Evolutionary conservation across 2,888 invertebrate species (phyloP).

Genomic region (Leucania comma): DNA sequence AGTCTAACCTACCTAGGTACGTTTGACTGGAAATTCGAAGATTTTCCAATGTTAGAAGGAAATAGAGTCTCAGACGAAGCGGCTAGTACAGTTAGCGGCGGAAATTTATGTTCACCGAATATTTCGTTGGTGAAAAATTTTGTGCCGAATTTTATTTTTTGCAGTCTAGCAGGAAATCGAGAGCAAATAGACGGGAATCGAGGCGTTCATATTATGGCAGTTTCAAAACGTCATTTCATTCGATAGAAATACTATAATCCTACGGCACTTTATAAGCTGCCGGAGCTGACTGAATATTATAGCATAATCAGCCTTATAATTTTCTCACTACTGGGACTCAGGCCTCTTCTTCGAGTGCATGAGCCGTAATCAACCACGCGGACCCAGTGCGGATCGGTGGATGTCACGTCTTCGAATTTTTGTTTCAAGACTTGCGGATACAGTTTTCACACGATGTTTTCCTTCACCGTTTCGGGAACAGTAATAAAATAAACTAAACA

Average conservation of each 20-base stretch:
- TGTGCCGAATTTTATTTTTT: conserved; percentile 17
- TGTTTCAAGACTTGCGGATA: too few species aligned
- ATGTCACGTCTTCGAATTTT: too few species aligned
- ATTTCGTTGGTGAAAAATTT: conserved; percentile 31
- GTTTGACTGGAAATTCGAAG: conserved; percentile 54
- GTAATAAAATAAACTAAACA: too few species aligned
- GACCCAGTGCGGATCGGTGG: too few species aligned
- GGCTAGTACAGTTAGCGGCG: conserved; percentile 51
- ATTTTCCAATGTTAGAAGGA: conserved; percentile 58
- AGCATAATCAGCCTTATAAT: not conserved
- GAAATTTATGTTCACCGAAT: conserved; percentile 46
- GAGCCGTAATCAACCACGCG: too few species aligned
- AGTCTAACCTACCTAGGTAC: conserved; percentile 39
- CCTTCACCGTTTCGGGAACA: too few species aligned
- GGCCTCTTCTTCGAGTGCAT: too few species aligned
- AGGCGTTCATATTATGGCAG: not conserved
- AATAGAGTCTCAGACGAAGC: conserved; percentile 58
- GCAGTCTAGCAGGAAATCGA: conserved; percentile 26
- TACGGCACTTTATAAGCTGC: too few species aligned
- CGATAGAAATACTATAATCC: not conserved
- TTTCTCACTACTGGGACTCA: not conserved
- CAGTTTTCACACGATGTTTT: too few species aligned
- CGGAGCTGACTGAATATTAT: too few species aligned
- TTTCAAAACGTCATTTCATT: not conserved
- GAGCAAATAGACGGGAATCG: conserved; percentile 15